These are phyloP conservation scores for Zelostemma sp. DNA, from an alignment of 1,140 invertebrate genomes.

Conservation along the genomic window DNA sequence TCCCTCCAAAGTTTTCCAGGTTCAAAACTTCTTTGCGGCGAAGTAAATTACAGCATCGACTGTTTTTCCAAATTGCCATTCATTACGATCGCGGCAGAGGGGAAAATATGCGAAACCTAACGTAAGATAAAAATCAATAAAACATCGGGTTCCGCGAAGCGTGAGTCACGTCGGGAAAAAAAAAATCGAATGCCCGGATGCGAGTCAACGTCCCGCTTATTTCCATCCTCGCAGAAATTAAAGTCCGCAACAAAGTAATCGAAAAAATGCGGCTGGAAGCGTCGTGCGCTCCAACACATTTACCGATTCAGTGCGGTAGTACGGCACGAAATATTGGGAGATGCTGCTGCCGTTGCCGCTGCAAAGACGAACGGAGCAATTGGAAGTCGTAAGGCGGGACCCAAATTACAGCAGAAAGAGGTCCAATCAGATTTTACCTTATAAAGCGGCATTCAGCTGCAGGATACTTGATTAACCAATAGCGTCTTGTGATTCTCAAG, in stretches of 20 bases:
- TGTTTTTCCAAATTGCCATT: no score
- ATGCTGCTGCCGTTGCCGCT: slow-evolving; percentile 54
- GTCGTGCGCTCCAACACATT: slow-evolving; percentile 35
- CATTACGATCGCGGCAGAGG: no score
- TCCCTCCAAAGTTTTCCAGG: no score
- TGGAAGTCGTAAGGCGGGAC: slow-evolving; percentile 63
- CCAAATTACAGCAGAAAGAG: slow-evolving; percentile 69
- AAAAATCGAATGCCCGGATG: slow-evolving; percentile 19
- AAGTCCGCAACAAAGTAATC: slow-evolving; percentile 40
- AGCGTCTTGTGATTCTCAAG: slow-evolving; percentile 66
- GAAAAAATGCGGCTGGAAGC: slow-evolving; percentile 32
- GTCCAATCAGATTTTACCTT: slow-evolving; percentile 77
- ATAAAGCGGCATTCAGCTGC: slow-evolving; percentile 71
- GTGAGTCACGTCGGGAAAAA: slow-evolving; percentile 14
- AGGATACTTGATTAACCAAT: slow-evolving; percentile 74
- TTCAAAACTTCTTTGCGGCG: no score
- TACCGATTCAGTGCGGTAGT: no score
- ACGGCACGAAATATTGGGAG: slow-evolving; percentile 55
- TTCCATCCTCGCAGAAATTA: slow-evolving; percentile 21
- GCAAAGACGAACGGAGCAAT: slow-evolving; percentile 64
- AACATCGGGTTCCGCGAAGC: slow-evolving; percentile 29
- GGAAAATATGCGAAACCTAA: slow-evolving; percentile 10
- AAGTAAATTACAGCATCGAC: no score
- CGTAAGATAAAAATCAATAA: slow-evolving; percentile 46
- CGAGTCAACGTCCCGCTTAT: slow-evolving; percentile 16